Percentiles rank a stretch among this genome's conserved stretches.
Conservation (phyloP, 2,888 invertebrate species). For the Stenodema calcarata region DNA sequence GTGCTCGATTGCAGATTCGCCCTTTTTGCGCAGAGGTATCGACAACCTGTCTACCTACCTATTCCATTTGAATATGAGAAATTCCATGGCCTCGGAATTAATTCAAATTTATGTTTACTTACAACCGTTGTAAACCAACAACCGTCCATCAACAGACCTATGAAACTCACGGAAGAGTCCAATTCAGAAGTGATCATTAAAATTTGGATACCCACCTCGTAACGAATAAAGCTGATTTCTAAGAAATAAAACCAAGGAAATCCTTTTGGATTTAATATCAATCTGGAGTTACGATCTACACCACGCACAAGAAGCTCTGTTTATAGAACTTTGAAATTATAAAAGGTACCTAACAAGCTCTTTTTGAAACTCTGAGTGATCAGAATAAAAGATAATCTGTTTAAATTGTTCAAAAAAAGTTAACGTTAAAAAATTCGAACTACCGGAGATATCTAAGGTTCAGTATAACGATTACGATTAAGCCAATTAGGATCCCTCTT, state of each 20-base stretch:
- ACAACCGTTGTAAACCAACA: neutral
- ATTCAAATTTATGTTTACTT: no score
- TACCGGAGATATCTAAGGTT: neutral
- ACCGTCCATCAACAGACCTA: neutral
- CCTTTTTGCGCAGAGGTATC: no score
- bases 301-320: neutral
- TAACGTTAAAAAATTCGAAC: neutral
- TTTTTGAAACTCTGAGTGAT: neutral
- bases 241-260: neutral
- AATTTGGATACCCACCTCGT: neutral
- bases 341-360: neutral
- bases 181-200: neutral
- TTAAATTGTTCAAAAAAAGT: neutral
- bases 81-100: no score
- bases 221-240: neutral
- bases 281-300: neutral
- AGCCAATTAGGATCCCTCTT: neutral
- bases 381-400: neutral
- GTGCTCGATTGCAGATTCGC: no score
- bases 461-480: neutral
- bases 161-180: neutral
- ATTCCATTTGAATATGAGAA: no score
- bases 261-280: neutral
- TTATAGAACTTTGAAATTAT: neutral
- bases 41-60: no score